Evolutionary conservation across 1,140 invertebrate species (phyloP).

Genomic region (Nasonia longicornis): DNA sequence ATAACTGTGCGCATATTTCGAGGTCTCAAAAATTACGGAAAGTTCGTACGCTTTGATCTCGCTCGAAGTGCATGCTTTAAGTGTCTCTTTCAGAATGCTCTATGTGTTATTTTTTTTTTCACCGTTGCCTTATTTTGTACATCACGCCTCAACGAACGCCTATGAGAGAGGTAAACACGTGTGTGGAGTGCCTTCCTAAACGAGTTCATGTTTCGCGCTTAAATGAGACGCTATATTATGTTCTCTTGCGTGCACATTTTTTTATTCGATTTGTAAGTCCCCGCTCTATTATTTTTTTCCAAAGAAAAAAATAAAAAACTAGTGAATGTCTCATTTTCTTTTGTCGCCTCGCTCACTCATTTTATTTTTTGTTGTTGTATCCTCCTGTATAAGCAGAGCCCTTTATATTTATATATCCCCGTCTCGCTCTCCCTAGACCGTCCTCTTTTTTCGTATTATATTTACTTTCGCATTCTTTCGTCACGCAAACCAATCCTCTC

Average conservation of each 20-base stretch:
- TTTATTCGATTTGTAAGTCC: constrained; percentile 35
- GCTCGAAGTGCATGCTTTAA: constrained; percentile 68
- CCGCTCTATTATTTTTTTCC: neutral
- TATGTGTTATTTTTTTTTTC: constrained; percentile 59
- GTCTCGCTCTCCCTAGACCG: neutral
- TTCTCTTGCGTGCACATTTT: constrained; percentile 38
- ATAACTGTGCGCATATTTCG: constrained; percentile 19
- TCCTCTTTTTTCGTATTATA: neutral
- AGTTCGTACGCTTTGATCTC: constrained; percentile 48
- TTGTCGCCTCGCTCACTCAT: constrained; percentile 29
- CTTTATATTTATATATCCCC: neutral
- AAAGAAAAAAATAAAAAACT: constrained; percentile 15
- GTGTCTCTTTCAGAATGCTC: constrained; percentile 68
- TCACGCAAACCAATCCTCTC: constrained; percentile 40
- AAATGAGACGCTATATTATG: constrained; percentile 27
- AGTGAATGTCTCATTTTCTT: constrained; percentile 41
- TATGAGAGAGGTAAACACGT: constrained; percentile 47
- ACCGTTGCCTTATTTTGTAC: constrained; percentile 60
- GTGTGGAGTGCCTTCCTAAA: constrained; percentile 37
- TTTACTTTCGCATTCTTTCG: constrained; percentile 37
- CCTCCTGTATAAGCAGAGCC: constrained; percentile 3
- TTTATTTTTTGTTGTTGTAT: constrained; percentile 23
- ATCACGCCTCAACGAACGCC: constrained; percentile 52
- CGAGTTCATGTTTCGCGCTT: constrained; percentile 43
- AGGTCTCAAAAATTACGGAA: constrained; percentile 31